Conservation (phyloP, 2,888 invertebrate genomes). For the Rhingia rostrata region DNA sequence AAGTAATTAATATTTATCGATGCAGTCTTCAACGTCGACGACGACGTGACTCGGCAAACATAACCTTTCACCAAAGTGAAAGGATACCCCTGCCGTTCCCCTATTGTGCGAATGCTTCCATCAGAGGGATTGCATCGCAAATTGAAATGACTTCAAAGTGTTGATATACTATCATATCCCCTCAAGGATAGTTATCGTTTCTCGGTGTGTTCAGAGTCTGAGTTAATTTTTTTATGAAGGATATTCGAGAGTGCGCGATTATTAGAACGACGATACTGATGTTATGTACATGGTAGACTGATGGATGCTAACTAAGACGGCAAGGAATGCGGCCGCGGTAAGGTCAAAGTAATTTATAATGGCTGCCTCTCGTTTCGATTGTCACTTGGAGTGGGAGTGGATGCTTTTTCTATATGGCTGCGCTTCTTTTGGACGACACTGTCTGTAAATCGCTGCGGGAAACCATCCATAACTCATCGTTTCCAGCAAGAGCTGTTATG, state of each 20-base stretch:
- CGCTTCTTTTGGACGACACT: background rate
- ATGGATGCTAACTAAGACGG: slow-evolving; percentile 26
- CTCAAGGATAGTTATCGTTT: slow-evolving; percentile 5
- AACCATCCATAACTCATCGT: slow-evolving; percentile 28
- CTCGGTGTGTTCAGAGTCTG: background rate
- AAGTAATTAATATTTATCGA: slow-evolving; percentile 81
- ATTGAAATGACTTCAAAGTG: slow-evolving; percentile 43
- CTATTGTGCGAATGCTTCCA: slow-evolving; percentile 3
- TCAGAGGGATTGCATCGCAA: slow-evolving; percentile 25
- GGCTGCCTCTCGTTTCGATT: slow-evolving; percentile 9
- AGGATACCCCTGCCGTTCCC: background rate
- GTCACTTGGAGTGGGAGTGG: slow-evolving; percentile 18
- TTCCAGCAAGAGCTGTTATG: background rate
- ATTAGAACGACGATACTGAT: slow-evolving; percentile 23
- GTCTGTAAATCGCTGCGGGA: background rate
- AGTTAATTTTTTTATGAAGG: slow-evolving; percentile 13
- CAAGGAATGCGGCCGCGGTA: background rate
- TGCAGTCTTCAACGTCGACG: slow-evolving; percentile 34
- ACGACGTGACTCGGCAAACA: slow-evolving; percentile 45
- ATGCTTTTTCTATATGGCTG: slow-evolving; percentile 5
- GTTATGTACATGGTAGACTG: slow-evolving; percentile 24
- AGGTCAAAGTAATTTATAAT: slow-evolving; percentile 53
- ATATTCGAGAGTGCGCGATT: slow-evolving; percentile 9
- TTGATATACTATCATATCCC: slow-evolving; percentile 36
- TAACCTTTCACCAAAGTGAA: slow-evolving; percentile 3